Percentiles rank a stretch among this genome's conserved stretches.
Evolutionary conservation across 1,140 invertebrate species (phyloP).

Genomic region (Lineus longissimus): DNA sequence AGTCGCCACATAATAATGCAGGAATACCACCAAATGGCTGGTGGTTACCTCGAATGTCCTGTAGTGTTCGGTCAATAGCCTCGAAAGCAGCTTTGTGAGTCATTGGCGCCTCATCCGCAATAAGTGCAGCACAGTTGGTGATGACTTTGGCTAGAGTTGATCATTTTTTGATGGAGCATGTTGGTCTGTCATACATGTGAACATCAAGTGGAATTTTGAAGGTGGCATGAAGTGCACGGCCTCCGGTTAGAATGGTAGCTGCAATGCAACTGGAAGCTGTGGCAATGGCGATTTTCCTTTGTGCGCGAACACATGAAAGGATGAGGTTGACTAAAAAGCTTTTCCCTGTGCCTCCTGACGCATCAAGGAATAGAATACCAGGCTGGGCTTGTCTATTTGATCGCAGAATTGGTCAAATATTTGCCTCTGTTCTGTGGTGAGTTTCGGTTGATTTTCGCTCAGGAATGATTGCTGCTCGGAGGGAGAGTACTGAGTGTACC

Average conservation of each 20-base stretch:
- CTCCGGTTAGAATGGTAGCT: slow-evolving; percentile 33
- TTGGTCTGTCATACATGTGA: not conserved
- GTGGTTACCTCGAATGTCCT: slow-evolving; percentile 34
- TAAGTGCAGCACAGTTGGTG: too few species aligned
- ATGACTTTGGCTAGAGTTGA: slow-evolving; percentile 18
- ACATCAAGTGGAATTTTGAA: slow-evolving; percentile 20
- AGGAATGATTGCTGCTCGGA: not conserved
- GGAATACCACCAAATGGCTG: slow-evolving; percentile 43
- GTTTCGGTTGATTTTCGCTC: not conserved
- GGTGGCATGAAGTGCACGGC: slow-evolving; percentile 23
- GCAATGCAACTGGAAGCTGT: slow-evolving; percentile 37
- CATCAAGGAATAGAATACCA: too few species aligned
- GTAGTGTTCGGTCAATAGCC: slow-evolving; percentile 20
- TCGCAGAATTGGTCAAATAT: slow-evolving; percentile 12
- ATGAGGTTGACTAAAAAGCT: too few species aligned
- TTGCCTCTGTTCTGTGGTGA: not conserved
- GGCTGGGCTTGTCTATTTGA: too few species aligned
- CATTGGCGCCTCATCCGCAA: too few species aligned
- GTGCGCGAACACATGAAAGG: too few species aligned
- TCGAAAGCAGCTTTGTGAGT: not conserved
- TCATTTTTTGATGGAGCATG: too few species aligned
- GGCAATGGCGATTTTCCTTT: too few species aligned
- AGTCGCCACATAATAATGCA: slow-evolving; percentile 54
- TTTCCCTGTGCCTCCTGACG: too few species aligned
- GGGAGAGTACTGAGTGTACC: not conserved